Base-by-base conservation (phyloP, 2,888 invertebrate species). In the Teinopalpus imperialis region DNA sequence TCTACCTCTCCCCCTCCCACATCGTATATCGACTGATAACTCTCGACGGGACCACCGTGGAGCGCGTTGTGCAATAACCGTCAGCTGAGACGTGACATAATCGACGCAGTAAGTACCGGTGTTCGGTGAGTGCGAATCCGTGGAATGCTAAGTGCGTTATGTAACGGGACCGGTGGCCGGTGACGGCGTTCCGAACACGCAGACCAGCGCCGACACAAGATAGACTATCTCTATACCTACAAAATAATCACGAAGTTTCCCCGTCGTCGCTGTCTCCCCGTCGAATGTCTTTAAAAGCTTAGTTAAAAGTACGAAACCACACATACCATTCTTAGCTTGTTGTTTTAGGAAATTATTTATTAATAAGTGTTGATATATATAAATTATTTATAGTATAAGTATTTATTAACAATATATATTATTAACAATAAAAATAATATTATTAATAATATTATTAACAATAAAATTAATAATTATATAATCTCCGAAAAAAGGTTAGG, bases 21-120 rank as follows among this genome's bases (percentile, higher is more conserved):
- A 55, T 57, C 41, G 48, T 48, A 39, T 63, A 65, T 68, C 68
- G 67, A 68, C 72, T 69, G 65, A 66, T 66, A 69, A 61, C 64
- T 63, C 59, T 53, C 47, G 56, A 52, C 54, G 56, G 56, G 52
- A 49, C 56, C 57, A 56, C 56, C 61, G 51, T 51, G 58, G 47
- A 47, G 52, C 62, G 55, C 68, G 61, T 68, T 66, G 79, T 80
- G 79, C 70, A 68, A 67, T 71, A 58, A 66, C 65, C 71, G 65
- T 77, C 82, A 83, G 81, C 82, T 83, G 82, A 73, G 77, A 77
- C 70, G 81, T 81, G 83, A 83, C 76, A 83, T 81, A 85, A 82
- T 82, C 81, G 73, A 83, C 79, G 81, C 83, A 85, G 83, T 81
- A 81, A 82, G 78, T 81, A 81, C 78, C 77, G 75, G 78, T 80